Evolutionary conservation across 2,888 invertebrate genomes (phyloP).

Genomic region (Exocentrus adspersus): DNA sequence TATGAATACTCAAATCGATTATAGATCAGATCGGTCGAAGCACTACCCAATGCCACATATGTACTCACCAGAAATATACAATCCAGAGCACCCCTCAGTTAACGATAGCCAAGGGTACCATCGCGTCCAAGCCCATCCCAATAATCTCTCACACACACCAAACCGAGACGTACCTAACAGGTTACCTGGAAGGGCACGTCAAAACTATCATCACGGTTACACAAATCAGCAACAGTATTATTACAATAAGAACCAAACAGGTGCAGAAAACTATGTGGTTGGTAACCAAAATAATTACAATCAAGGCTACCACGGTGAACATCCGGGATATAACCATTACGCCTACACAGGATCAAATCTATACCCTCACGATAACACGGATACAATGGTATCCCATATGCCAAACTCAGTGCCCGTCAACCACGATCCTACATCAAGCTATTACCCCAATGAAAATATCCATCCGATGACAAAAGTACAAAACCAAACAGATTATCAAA

Average conservation of each 20-base stretch:
- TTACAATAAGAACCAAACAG: slow-evolving; percentile 67
- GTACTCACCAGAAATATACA: slow-evolving; percentile 59
- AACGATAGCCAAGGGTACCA: slow-evolving; percentile 57
- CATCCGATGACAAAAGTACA: slow-evolving; percentile 46
- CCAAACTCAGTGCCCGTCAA: slow-evolving; percentile 53
- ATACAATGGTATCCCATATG: slow-evolving; percentile 51
- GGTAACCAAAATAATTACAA: slow-evolving; percentile 53
- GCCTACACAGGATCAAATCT: slow-evolving; percentile 54
- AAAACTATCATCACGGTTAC: slow-evolving; percentile 63
- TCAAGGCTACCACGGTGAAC: slow-evolving; percentile 57
- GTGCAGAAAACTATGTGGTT: slow-evolving; percentile 53
- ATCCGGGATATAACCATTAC: slow-evolving; percentile 59
- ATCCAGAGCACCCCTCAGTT: slow-evolving; percentile 59
- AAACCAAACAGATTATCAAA: slow-evolving; percentile 53
- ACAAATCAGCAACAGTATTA: slow-evolving; percentile 66
- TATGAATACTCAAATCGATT: slow-evolving; percentile 57
- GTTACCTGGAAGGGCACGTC: slow-evolving; percentile 54
- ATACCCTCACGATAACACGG: slow-evolving; percentile 57
- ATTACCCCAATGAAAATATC: slow-evolving; percentile 58
- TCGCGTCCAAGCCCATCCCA: slow-evolving; percentile 55
- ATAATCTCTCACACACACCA: slow-evolving; percentile 37
- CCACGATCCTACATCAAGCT: slow-evolving; percentile 53
- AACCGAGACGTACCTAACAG: slow-evolving; percentile 48
- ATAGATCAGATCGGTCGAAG: slow-evolving; percentile 55
- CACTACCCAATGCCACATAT: slow-evolving; percentile 55